Evolutionary conservation across 2,113 vertebrate genomes (phyloP), one percentile per base, ranked within the genome.

Genomic region (Lepus americanus): DNA sequence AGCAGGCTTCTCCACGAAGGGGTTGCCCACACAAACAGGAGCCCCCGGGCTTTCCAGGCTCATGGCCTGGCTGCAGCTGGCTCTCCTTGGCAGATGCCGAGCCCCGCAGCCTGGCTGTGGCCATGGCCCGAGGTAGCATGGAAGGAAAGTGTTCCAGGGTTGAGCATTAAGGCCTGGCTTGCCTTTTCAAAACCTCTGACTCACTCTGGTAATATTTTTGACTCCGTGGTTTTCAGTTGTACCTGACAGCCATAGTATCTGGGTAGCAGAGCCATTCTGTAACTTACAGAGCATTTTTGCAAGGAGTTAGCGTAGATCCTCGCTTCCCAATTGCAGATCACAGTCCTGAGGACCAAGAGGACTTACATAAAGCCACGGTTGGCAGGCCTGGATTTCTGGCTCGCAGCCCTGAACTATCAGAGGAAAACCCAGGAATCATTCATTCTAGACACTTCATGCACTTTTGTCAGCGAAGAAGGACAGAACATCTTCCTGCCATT

Each of bases 11-110:
- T 97, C 98, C 97, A 6, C 12, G 76, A 81, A 92, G 92, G 90
- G 83, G 90, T 64, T 98, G 97, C 98, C 98, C 93, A 76, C 94
- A 95, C 95, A 97, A 95, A 96, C 91, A 97, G 84, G 90, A 97
- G 80, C n/a, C 97, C 16, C 96, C 87, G 20, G 93, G 95, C 93
- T 90, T 67, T 82, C 39, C 78, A 25, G 96, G 77, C 64, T 64
- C 94, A n/a, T 89, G 64, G 93, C 36, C 87, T 67, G 79, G 72
- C 77, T 69, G 73, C 72, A 92, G 59, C 90, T 94, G 44, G 77
- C 72, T 92, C 78, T 87, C 92, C 23, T 91, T 85, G 39, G 55
- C 11, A 77, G 64, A 27, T 90, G 85, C 86, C 9, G 49, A 76
- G 85, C 55, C 17, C 29, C 0, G 3, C 66, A 90, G 70, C 74